Evolutionary conservation across 2,113 vertebrate species (phyloP), one percentile per base, ranked within the genome.

Genomic region (Megaptera novaeangliae): DNA sequence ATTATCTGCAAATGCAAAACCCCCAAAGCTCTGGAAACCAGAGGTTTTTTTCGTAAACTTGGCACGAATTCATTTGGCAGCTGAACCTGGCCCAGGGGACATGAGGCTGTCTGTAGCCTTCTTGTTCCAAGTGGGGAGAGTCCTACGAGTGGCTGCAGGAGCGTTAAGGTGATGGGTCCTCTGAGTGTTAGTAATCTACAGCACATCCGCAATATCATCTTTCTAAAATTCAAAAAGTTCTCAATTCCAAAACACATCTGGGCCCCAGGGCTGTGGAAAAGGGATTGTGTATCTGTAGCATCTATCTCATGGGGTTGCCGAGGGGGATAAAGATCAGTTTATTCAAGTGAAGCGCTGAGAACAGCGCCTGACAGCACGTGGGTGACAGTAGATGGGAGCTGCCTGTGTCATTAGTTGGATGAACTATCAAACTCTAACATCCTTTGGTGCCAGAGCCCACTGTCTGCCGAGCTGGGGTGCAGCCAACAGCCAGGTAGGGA

Each of bases 21-120:
- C n/a, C 88, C 17, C 29, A 80, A 87, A 39, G 36, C 44, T 85
- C 96, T 75, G 66, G 52, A 77, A 93, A 77, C 52, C 34, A 52
- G 36, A 64, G 20, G 6, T 91, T 57, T 34, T 39, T 17, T 55
- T 4, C 69, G 0, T n/a, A 27, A n/a, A 41, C 41, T 83, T 89
- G 83, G 85, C 95, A 93, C 25, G 72, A 25, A 75, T 64, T 57
- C 44, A 12, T 66, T 49, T 39, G 87, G 59, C 66, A 83, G 52
- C 61, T 68, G 25, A 46, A 2, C 41, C 46, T 44, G 29, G 59
- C 85, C 29, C 61, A 4, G 0, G 44, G 36, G 46, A 66, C 11
- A 2, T 0, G 2, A 46, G 64, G 17, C 69, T 12, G 23, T 23
- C 41, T 15, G 0, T 1, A 7, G 34, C 21, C 46, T 57, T 55